Percentiles rank a stretch among this genome's conserved stretches.
Evolutionary conservation across 2,888 invertebrate genomes (phyloP).

Genomic region (Caenorhabditis plicata): DNA sequence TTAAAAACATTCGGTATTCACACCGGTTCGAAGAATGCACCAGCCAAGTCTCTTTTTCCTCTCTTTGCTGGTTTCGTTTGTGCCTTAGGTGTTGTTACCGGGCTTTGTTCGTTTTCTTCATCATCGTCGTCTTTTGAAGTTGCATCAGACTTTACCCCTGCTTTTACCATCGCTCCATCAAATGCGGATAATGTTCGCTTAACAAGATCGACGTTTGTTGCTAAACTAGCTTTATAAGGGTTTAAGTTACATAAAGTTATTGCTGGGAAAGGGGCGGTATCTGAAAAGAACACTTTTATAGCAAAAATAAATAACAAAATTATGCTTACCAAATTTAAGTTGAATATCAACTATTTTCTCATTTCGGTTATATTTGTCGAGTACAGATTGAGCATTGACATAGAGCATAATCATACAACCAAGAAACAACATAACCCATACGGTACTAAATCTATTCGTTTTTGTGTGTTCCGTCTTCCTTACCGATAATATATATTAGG

Average conservation of each 20-base stretch:
- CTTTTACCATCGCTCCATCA: constrained; percentile 58
- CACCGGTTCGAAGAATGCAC: constrained; percentile 51
- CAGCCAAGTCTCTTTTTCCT: constrained; percentile 33
- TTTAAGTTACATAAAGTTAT: constrained; percentile 64
- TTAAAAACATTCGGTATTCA: too few species aligned
- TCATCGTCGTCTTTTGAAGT: too few species aligned
- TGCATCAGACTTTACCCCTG: constrained; percentile 34
- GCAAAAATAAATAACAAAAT: background rate
- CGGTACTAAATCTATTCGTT: constrained; percentile 24
- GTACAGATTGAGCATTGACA: constrained; percentile 56
- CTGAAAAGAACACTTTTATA: constrained; percentile 20
- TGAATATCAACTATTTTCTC: constrained; percentile 64
- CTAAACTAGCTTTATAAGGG: constrained; percentile 61
- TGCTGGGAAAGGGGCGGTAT: constrained; percentile 60
- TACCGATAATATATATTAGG: constrained; percentile 57
- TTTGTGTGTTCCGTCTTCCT: background rate
- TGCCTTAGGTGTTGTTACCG: constrained; percentile 22
- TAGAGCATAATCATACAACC: constrained; percentile 59
- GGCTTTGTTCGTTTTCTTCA: constrained; percentile 8
- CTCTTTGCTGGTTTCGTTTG: constrained; percentile 17
- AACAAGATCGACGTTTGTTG: constrained; percentile 55
- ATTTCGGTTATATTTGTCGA: constrained; percentile 60
- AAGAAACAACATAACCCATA: constrained; percentile 58
- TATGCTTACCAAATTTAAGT: constrained; percentile 54
- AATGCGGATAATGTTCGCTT: constrained; percentile 58